A percentile compares a stretch with the other conserved stretches of the same genome.
Evolutionary conservation across 2,888 invertebrate genomes (phyloP).

Genomic region (Pilophorus perplexus): DNA sequence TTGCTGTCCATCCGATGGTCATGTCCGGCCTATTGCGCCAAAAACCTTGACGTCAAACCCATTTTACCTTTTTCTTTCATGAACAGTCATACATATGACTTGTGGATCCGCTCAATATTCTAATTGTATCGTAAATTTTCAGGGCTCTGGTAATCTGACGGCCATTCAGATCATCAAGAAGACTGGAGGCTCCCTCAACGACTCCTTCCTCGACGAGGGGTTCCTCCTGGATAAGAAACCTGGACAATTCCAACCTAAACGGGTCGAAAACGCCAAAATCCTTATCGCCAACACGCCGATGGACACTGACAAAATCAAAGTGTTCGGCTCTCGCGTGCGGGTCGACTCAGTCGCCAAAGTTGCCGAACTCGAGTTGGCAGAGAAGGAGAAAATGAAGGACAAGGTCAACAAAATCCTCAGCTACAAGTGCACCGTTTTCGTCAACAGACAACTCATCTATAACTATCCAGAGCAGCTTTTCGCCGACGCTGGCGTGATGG

Average conservation of each 20-base stretch:
- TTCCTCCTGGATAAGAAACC: slow-evolving; percentile 95
- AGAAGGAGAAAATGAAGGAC: slow-evolving; percentile 99
- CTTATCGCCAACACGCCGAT: slow-evolving; percentile 99
- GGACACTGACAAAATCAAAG: slow-evolving; percentile 99
- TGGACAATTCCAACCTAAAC: slow-evolving; percentile 95
- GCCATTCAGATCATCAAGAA: slow-evolving; percentile 98
- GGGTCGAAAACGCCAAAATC: slow-evolving; percentile 92
- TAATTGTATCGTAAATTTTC: no score
- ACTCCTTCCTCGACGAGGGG: slow-evolving; percentile 93
- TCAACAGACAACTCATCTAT: slow-evolving; percentile 97
- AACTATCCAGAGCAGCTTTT: slow-evolving; percentile 99
- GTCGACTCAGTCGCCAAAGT: slow-evolving; percentile 92
- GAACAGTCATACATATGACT: no score
- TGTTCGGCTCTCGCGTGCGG: slow-evolving; percentile 93
- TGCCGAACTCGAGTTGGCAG: slow-evolving; percentile 94
- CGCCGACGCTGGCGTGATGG: slow-evolving; percentile 97
- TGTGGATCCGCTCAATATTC: no score
- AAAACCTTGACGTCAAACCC: no score
- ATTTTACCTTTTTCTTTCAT: no score
- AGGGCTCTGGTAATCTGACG: slow-evolving; percentile 89
- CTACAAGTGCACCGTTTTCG: slow-evolving; percentile 95
- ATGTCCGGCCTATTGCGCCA: no score
- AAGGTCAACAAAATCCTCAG: slow-evolving; percentile 91
- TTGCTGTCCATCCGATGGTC: no score
- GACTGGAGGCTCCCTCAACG: slow-evolving; percentile 85